Base-by-base conservation (phyloP, 92 coral and sea anemone genomes). In the Zoanthus sociatus region DNA sequence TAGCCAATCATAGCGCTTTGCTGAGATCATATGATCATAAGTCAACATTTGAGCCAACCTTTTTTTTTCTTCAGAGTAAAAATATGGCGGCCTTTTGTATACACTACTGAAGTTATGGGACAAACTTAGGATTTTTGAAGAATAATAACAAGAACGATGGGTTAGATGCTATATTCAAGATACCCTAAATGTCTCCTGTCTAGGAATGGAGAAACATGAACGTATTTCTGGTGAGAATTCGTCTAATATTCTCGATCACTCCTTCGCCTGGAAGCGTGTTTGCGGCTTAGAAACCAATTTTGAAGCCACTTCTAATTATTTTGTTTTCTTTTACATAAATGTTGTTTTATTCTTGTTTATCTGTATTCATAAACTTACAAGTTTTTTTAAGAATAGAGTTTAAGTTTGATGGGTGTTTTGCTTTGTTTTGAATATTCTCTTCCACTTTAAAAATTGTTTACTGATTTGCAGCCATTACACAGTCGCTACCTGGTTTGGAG, bases 401-500 rank as follows among this genome's bases (percentile, higher is more conserved):
- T 66, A 56, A 66, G 58, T 45, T 21, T 14, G 7, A 9, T 54
- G 10, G 5, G 45, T 77, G 13, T 53, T 6, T 26, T 37, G 67
- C 15, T 79, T 81, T 50, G 75, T 67, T 81, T 81, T 46, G 73
- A 71, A 18, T 55, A 68, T 12, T 79, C 13, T 46, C 45, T 84
- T 13, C 53, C 64, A 42, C 45, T 46, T n/a, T 26, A 60, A 31
- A 60, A 26, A 58, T 60, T 75, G 83, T 75, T 86, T 86, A 63
- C 83, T 81, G 75, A 68, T 46, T 89, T 17, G 88, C 90, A 97
- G 99, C 99, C 78, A 97, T 97, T 77, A 92, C 92, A 84, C 99
- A 96, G 83, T 92, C 98, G 18, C 93, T 97, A 44, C 98, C 99
- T 5, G 98, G 98, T 14, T 82, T 97, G 66, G 97, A 97, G 78